These are phyloP conservation scores for Propsilocerus akamusi DNA, from an alignment of 1,140 invertebrate genomes.

Conservation along the genomic window DNA sequence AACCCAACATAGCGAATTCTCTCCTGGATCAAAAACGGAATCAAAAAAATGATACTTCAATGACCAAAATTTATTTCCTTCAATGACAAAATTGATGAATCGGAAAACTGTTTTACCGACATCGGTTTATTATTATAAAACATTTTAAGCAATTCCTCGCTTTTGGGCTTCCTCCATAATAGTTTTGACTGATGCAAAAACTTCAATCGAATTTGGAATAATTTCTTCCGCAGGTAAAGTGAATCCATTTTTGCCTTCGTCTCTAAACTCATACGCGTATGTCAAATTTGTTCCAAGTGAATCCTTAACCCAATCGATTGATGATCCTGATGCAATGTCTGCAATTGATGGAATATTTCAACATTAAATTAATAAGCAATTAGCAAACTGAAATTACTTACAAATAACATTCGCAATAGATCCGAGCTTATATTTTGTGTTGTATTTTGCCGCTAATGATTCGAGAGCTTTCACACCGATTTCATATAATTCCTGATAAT, in stretches of 20 bases:
- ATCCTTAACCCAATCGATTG: slow-evolving; percentile 56
- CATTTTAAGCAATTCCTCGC: background rate
- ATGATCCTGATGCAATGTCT: slow-evolving; percentile 31
- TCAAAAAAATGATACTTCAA: too few relatives aligned
- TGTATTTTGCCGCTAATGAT: slow-evolving; percentile 27
- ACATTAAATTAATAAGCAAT: slow-evolving; percentile 1
- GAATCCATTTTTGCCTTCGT: slow-evolving; percentile 54
- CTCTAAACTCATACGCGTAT: slow-evolving; percentile 45
- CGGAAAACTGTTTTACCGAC: too few relatives aligned
- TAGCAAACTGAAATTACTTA: slow-evolving; percentile 15
- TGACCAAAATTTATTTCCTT: too few relatives aligned
- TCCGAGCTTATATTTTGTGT: slow-evolving; percentile 29
- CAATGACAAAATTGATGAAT: too few relatives aligned
- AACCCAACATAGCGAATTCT: too few relatives aligned
- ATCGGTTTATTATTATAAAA: too few relatives aligned
- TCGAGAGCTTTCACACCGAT: slow-evolving; percentile 26
- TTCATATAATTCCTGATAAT: slow-evolving; percentile 30
- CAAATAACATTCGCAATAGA: slow-evolving; percentile 32
- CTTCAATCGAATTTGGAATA: slow-evolving; percentile 48
- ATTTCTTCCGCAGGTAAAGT: slow-evolving; percentile 55
- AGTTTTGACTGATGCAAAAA: slow-evolving; percentile 38
- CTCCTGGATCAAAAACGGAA: too few relatives aligned
- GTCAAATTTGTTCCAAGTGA: slow-evolving; percentile 41
- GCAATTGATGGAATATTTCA: slow-evolving; percentile 10
- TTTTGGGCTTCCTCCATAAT: slow-evolving; percentile 32